Percentiles rank a stretch among this genome's conserved stretches.
phyloP scores from a whole-genome alignment of 2,113 vertebrate species.

The Campylomormyrus numenius region DNA sequence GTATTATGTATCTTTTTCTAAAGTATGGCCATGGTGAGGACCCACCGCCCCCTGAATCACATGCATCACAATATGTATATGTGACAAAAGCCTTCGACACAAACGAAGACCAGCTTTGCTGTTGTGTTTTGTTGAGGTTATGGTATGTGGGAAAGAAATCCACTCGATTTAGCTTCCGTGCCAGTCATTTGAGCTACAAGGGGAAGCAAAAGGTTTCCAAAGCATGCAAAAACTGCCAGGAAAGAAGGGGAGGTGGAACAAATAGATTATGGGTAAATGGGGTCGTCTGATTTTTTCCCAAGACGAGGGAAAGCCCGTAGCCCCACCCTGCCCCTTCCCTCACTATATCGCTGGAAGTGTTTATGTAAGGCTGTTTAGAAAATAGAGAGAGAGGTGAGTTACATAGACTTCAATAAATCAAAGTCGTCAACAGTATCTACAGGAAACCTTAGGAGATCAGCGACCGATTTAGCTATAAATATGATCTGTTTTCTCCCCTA shows the following conservation, averaged over 20 bases:
- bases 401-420: neutral
- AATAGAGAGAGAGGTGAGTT: neutral
- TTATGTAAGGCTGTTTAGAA: neutral
- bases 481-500: neutral
- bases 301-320: neutral
- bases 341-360: neutral
- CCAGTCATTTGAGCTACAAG: neutral
- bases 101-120: neutral
- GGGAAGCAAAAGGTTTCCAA: neutral
- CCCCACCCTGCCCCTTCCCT: neutral
- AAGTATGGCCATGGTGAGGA: neutral
- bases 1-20: neutral
- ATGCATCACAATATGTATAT: neutral
- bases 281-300: neutral
- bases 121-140: neutral
- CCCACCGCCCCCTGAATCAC: neutral
- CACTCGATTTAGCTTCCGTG: neutral
- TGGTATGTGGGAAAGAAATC: neutral
- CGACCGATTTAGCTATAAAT: neutral
- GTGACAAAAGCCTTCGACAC: neutral
- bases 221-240: neutral
- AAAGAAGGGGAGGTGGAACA: neutral
- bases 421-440: neutral
- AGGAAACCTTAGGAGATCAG: neutral
- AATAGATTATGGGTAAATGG: neutral